Percentiles rank a stretch among this genome's conserved stretches.
Conservation (phyloP, 2,113 vertebrate species). For the Myodes glareolus region DNA sequence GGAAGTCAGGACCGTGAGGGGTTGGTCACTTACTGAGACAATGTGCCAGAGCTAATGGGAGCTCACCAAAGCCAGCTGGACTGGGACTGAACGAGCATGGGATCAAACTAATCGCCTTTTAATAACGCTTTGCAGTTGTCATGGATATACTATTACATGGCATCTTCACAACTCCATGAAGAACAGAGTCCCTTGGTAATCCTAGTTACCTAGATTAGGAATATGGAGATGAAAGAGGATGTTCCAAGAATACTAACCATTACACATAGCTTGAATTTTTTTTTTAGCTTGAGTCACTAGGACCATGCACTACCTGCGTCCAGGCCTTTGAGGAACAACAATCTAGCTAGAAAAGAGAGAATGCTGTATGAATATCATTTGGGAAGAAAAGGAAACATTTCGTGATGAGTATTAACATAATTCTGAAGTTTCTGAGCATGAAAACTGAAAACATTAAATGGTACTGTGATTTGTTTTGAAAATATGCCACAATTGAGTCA, state of each 20-base stretch:
- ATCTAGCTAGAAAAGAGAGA: neutral
- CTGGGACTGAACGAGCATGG: too few species aligned
- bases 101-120: neutral
- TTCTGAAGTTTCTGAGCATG: neutral
- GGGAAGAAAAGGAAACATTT: neutral
- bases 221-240: neutral
- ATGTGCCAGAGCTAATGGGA: too few species aligned
- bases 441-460: neutral
- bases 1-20: too few species aligned
- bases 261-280: neutral
- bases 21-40: too few species aligned
- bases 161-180: neutral
- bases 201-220: neutral
- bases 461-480: neutral
- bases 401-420: neutral
- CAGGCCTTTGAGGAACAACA: neutral
- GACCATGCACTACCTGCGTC: fast-evolving
- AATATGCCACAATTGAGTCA: neutral
- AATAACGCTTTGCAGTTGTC: neutral
- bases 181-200: neutral
- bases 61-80: too few species aligned
- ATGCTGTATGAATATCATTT: neutral
- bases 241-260: neutral
- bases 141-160: neutral
- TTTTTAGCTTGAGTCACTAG: neutral